Percentiles rank a stretch among this genome's conserved stretches.
Conservation (phyloP, 2,113 vertebrate species). For the Gallinago jamesoni region DNA sequence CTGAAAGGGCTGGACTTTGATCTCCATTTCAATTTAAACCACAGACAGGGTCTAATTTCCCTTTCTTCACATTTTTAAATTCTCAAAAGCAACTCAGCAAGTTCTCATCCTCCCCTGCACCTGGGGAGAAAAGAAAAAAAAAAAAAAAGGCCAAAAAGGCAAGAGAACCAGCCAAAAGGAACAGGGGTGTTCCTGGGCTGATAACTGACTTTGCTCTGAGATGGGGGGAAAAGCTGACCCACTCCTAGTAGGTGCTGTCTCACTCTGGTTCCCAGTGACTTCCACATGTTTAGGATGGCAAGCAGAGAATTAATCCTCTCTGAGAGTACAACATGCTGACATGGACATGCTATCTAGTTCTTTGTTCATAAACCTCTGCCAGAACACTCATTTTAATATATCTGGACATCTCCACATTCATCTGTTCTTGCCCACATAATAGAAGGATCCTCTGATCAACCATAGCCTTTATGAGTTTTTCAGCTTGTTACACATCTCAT, state of each 20-base stretch:
- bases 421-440: neutral
- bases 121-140: conserved; percentile 43
- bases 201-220: neutral
- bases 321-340: neutral
- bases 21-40: conserved; percentile 63
- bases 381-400: neutral
- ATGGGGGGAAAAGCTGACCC: neutral
- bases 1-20: conserved; percentile 50
- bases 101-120: conserved; percentile 61
- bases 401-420: neutral
- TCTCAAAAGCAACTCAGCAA: conserved; percentile 65
- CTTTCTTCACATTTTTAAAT: conserved; percentile 67
- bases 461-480: neutral
- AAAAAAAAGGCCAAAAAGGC: conserved; percentile 14
- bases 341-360: neutral
- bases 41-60: conserved; percentile 63
- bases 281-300: neutral
- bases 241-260: neutral
- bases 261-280: neutral
- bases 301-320: neutral
- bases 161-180: conserved; percentile 32
- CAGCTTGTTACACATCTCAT: neutral
- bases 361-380: neutral
- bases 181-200: neutral
- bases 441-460: neutral